A percentile compares a stretch with the other conserved stretches of the same genome.
These are phyloP conservation scores for Pedetes capensis DNA, from an alignment of 2,113 vertebrate species.

Conservation along the genomic window DNA sequence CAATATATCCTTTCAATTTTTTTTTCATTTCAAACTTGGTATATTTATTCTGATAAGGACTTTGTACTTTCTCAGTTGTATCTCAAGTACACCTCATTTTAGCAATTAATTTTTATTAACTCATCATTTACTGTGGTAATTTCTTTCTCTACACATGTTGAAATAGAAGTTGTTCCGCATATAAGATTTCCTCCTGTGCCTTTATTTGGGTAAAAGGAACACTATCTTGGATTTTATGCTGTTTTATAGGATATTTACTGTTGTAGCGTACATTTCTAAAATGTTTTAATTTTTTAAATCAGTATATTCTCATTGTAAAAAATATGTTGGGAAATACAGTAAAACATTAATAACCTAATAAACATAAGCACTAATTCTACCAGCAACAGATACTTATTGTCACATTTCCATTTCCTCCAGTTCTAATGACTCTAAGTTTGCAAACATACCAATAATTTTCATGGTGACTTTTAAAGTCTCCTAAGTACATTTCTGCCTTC, in stretches of 20 bases:
- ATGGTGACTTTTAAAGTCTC: background rate
- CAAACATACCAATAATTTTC: background rate
- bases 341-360: background rate
- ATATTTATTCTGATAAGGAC: background rate
- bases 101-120: background rate
- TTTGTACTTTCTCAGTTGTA: background rate
- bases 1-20: background rate
- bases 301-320: background rate
- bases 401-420: background rate
- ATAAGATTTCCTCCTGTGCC: background rate
- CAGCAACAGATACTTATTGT: background rate
- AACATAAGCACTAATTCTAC: background rate
- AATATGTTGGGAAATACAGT: background rate
- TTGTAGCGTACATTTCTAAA: background rate
- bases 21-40: background rate
- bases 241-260: background rate
- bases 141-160: background rate
- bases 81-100: background rate
- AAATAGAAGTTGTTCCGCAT: background rate
- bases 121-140: background rate
- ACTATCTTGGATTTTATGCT: background rate
- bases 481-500: background rate
- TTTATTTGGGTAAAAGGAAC: background rate
- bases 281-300: conserved; percentile 29
- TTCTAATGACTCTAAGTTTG: background rate